Evolutionary conservation across 2,113 vertebrate genomes (phyloP), one percentile per base, ranked within the genome.

Genomic region (Scolopax mira): DNA sequence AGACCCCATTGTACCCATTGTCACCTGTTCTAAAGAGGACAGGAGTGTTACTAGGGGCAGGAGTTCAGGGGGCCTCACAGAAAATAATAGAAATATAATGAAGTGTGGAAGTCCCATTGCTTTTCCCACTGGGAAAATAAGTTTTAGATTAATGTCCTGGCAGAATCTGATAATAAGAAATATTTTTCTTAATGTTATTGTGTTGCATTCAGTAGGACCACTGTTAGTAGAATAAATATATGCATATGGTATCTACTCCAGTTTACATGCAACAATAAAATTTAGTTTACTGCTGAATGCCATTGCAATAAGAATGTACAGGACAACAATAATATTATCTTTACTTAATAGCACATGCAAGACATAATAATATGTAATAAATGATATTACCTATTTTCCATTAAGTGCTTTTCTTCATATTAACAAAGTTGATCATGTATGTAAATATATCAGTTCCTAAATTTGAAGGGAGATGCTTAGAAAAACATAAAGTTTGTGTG

Each of bases 1-100:
- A 78, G 11, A 49, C 1, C 6, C 5, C 42, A 1, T 17, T 25
- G 28, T 35, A 1, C 7, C 4, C 39, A 1, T 22, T 28, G 24
- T 35, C 10, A 66, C 13, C 27, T 49, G 22, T 62, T 31, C 18
- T 75, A 27, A 79, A 37, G 12, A 49, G 30, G 27, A n/a, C 27
- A 48, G 6, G 6, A 48, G 23, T 48, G 35, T 49, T 66, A 15
- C 10, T 28, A 35, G 9, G 6, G 18, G 2, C 24, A 44, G 4
- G 19, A 30, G 6, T 60, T 28, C 0, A 44, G 10, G 4, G 23
- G 4, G 3, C 37, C 66, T 14, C 51, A 74, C 14, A 37, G 11
- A 61, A 66, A 58, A 16, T 35, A 62, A n/a, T 4, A 78, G 17
- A 60, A 81, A 79, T 48, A 52, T 9, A 49, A 62, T 25, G 3